Evolutionary conservation across 2,113 vertebrate genomes (phyloP), one percentile per base, ranked within the genome.

Genomic region (Nothoprocta perdicaria): DNA sequence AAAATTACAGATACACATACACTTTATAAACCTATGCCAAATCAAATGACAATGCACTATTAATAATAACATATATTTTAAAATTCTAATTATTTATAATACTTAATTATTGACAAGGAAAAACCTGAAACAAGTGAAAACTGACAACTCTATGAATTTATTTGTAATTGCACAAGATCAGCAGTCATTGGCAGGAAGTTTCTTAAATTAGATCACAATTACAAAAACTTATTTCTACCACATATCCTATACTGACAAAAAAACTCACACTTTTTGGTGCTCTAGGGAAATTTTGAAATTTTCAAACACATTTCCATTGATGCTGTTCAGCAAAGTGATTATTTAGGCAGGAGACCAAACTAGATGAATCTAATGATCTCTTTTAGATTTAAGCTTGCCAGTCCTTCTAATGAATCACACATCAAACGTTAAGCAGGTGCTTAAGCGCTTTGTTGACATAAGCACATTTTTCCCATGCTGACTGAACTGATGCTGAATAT

Each of bases 111-210:
- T 29, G 29, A 38, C 7, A 85, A 67, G 43, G 43, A 83, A 71
- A 89, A 31, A 58, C 24, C 40, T 58, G 21, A 87, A 95, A 74
- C 35, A 19, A 53, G 43, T 80, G 41, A 78, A 95, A 95, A 24
- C 33, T 19, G 15, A 58, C 10, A 84, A 19, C 55, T 71, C 50
- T 46, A 27, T 45, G 88, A 57, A 72, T 80, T 52, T 83, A 19
- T 15, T 77, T 92, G 50, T 18, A 71, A 65, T 48, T 61, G 5
- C 2, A 0, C 9, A 88, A 67, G 26, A 58, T 58, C 22, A 63
- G 16, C 40, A 58, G 9, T 62, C 76, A n/a, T 19, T 80, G 7
- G 31, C 27, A n/a, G 38, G 40, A 69, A 63, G 18, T 71, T 89
- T 77, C 46, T 85, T 24, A 55, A 53, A 26, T 23, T 68, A 29